Percentiles rank a stretch among this genome's conserved stretches.
phyloP scores from a whole-genome alignment of 2,888 invertebrate genomes.

The Chouioia cunea region DNA sequence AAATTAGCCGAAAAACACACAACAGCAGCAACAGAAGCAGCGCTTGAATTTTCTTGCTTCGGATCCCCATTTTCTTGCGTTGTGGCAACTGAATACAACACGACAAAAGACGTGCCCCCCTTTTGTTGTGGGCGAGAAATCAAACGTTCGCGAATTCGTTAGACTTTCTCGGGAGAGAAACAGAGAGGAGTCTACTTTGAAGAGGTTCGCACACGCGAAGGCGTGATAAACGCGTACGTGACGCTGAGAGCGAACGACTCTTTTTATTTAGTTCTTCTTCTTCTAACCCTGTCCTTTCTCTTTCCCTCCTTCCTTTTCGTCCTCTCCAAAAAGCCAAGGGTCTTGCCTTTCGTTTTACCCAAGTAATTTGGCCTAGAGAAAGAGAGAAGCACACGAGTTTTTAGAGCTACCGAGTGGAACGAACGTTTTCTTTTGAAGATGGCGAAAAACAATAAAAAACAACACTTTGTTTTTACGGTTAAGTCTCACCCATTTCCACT shows the following conservation, averaged over 20 bases:
- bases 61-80: slow-evolving; percentile 36
- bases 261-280: too few species aligned
- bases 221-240: slow-evolving; percentile 36
- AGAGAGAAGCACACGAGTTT: neutral
- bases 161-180: neutral
- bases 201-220: neutral
- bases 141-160: too few species aligned
- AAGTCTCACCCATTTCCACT: too few species aligned
- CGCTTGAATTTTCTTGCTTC: neutral
- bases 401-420: too few species aligned
- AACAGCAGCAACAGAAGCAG: neutral
- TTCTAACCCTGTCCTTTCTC: too few species aligned
- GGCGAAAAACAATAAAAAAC: too few species aligned
- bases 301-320: too few species aligned
- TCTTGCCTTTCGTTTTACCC: neutral
- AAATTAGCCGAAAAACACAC: slow-evolving; percentile 33
- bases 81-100: neutral
- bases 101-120: slow-evolving; percentile 15
- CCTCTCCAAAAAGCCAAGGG: too few species aligned
- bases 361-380: neutral
- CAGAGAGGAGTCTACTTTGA: neutral
- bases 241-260: slow-evolving; percentile 9
- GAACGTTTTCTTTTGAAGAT: too few species aligned
- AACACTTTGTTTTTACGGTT: too few species aligned
- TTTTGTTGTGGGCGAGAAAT: neutral